Evolutionary conservation across 53 echinoderm and acorn worm genomes (phyloP), one percentile per base, ranked within the genome.

Genomic region (Hippasteria phrygiana): DNA sequence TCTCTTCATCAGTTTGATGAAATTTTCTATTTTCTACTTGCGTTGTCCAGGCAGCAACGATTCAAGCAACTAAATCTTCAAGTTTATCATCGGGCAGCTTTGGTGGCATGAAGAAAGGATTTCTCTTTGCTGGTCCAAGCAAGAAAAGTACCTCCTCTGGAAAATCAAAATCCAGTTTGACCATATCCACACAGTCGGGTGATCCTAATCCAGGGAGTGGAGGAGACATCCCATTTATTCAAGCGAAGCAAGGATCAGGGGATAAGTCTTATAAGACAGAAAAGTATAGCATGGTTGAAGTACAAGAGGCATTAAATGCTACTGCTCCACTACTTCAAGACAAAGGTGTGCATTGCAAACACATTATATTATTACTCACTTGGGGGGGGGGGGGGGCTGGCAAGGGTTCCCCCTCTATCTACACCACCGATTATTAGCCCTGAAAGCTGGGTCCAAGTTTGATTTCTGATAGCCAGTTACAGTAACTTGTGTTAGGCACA

Each of bases 71-170:
- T 26, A 38, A 75, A 73, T 73, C 43, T 1, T 28, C 48, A 13
- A 46, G 73, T 33, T 43, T 36, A 36, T 42, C 89, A 18, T 62
- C 77, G n/a, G 18, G 77, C 17, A 56, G 92, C 0, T 97, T 95
- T 84, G 95, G 89, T 14, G 97, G 97, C 17, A 76, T 97, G 92
- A 97, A 94, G 80, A 95, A 95, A 67, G 97, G 97, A 22, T 97
- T 97, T 43, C 91, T 97, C 26, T 95, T 95, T 59, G 90, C 92
- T 28, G 87, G 92, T 7, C 40, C 92, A 9, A 87, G 55, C 91
- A 75, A 93, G 88, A 71, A 43, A 65, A 27, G 0, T 18, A 40
- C 73, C 70, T 28, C 41, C 37, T 29, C 71, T 71, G 54, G 53
- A 78, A 88, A 88, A 86, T 43, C 87, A 89, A 43, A 55, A 45